Evolutionary conservation across 2,888 invertebrate genomes (phyloP), one percentile per base, ranked within the genome.

Genomic region (Ferdinandea cuprea): DNA sequence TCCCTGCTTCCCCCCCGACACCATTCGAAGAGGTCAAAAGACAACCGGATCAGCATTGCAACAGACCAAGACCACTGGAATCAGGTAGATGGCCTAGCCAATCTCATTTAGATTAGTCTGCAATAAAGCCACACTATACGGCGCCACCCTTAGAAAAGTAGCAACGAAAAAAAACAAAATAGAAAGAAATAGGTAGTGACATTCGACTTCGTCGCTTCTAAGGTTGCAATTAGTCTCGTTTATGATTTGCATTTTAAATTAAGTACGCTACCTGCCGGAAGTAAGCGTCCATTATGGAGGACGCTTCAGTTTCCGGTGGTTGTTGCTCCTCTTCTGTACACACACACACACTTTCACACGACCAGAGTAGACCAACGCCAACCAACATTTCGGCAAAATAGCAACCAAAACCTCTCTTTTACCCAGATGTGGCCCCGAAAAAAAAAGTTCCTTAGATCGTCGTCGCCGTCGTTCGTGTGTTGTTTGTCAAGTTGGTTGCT

Each of bases 241-340:
- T 83, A 83, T 83, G 83, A 83, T 83, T 83, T 83, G 78, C 83
- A 83, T 83, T 83, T 83, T 83, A 78, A 83, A 83, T 83, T 78
- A 83, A 83, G 83, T 72, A 61, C 72, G 83, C 72, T 66, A 59
- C 54, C 66, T 78, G 77, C 68, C 83, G 83, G 83, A 83, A 83
- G 72, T 83, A 78, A 78, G 78, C 83, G 81, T 56, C 78, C 81
- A 83, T 83, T 83, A 78, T 59, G 72, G 40, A 83, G 81, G 81
- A 72, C 81, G 83, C 83, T 83, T 73, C 37, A 68, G 78, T 73
- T 83, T 83, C 78, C 83, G 83, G 63, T 50, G 44, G 71, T 35
- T 65, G 76, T 65, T 73, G 61, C 79, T 69, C 40, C 46, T 35
- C 11, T 44, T 17, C n/a, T n/a, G n/a, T n/a, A n/a, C n/a, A n/a